Base-by-base conservation (phyloP, 92 coral and sea anemone genomes). In the Hydrozoanthus gracilis region DNA sequence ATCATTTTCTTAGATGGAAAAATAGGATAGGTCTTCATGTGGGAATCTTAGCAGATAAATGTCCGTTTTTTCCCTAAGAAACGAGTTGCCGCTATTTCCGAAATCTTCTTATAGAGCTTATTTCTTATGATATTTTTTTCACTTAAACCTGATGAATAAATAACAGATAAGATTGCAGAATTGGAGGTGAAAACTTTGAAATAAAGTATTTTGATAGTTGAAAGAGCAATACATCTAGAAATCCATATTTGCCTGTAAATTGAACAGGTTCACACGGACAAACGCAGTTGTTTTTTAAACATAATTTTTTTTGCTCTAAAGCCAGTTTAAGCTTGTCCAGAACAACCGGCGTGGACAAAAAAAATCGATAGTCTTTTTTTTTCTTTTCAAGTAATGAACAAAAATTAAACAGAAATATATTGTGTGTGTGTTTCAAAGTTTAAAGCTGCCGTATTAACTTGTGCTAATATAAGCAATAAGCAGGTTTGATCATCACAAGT, bases 31-130 rank as follows among this genome's bases (percentile, higher is more conserved):
- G 73, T 11, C 20, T 80, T 80, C 47, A 39, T 80, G 74, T 48
- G 74, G 52, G 85, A 76, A 65, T 65, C 52, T 47, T 58, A 11
- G 73, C 85, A 48, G 85, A 49, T 18, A 64, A 4, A 12, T 80
- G n/a, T 46, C 84, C 73, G 46, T 71, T 61, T 78, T 78, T 67
- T 45, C 15, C 82, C 35, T 61, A 55, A 7, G 15, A 44, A 78
- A 62, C 10, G 20, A 80, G 73, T 47, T 65, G 27, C 51, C 14
- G 73, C 18, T 48, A 64, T 73, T 47, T 80, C 46, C 73, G 73
- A 64, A 49, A 16, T 17, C 17, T 80, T 47, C 47, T 17, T 27
- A 35, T 8, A 27, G 73, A 8, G 17, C 17, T 14, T 45, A 20
- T 7, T 12, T 20, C 16, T 61, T 35, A 16, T 11, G 4, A 5